phyloP scores from a whole-genome alignment of 1,140 invertebrate species.

The Bombus terrestris region DNA sequence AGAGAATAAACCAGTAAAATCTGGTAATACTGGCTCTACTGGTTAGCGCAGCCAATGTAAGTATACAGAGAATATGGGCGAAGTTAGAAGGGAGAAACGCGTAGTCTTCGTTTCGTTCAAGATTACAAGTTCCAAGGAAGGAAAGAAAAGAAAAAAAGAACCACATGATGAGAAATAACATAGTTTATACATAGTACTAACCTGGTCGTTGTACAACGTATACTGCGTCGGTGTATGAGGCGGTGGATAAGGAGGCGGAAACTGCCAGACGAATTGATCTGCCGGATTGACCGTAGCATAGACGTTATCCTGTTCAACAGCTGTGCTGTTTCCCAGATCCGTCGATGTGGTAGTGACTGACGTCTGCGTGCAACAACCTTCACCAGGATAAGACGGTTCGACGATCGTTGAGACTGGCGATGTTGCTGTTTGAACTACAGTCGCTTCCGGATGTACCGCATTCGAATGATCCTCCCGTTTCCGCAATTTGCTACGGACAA shows the following conservation, averaged over 20 bases:
- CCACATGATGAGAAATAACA: no score
- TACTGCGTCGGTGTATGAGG: conserved; percentile 85
- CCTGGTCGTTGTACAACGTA: conserved; percentile 91
- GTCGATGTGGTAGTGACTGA: conserved; percentile 65
- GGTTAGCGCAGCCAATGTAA: conserved; percentile 43
- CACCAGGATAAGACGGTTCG: conserved; percentile 60
- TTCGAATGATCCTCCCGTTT: conserved; percentile 90
- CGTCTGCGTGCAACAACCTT: conserved; percentile 65
- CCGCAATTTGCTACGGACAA: conserved; percentile 93
- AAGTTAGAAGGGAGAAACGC: conserved; percentile 21
- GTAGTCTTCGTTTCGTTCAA: neutral
- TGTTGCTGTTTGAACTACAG: conserved; percentile 85
- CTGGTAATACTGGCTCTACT: conserved; percentile 66
- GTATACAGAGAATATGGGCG: neutral
- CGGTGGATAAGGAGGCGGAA: conserved; percentile 86
- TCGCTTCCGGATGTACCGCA: conserved; percentile 85
- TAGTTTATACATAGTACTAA: conserved; percentile 76
- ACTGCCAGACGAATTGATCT: conserved; percentile 90
- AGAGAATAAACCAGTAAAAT: conserved; percentile 60
- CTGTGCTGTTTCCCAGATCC: conserved; percentile 56
- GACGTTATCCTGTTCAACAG: conserved; percentile 74
- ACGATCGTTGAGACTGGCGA: conserved; percentile 57
- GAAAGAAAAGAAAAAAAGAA: neutral
- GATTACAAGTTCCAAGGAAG: neutral
- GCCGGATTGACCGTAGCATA: conserved; percentile 76